Conservation (phyloP, 30 jellyfish, hydroid and myxozoan genomes). For the Phacellophora camtschatica region DNA sequence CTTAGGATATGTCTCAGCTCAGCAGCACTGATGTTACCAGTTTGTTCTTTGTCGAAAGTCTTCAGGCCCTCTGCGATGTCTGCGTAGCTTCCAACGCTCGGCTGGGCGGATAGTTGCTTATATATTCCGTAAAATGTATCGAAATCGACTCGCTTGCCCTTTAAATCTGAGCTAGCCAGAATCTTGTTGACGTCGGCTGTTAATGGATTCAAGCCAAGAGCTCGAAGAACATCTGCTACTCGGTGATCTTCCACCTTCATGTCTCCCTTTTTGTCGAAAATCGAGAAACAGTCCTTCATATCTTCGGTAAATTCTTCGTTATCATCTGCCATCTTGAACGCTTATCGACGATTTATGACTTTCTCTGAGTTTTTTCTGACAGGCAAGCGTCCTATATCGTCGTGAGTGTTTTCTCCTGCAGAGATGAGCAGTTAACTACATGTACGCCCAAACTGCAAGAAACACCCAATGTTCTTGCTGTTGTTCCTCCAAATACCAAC, state of each 20-base stretch:
- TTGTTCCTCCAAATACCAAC: not conserved
- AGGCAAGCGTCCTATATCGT: no score
- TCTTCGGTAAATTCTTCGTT: slow-evolving; percentile 86
- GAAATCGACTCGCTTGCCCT: slow-evolving; percentile 84
- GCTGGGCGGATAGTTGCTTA: slow-evolving; percentile 72
- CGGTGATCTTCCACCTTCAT: slow-evolving; percentile 69
- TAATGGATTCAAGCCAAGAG: slow-evolving; percentile 91
- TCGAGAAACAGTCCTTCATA: slow-evolving; percentile 83
- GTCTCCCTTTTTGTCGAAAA: slow-evolving; percentile 93
- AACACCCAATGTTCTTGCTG: slow-evolving; percentile 14
- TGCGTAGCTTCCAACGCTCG: slow-evolving; percentile 81
- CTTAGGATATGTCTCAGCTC: slow-evolving; percentile 84
- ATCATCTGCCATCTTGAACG: slow-evolving; percentile 80
- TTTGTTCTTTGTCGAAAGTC: slow-evolving; percentile 91
- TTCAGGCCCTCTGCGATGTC: slow-evolving; percentile 94
- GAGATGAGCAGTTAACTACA: not conserved
- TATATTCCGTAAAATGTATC: slow-evolving; percentile 85
- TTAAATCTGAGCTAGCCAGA: slow-evolving; percentile 65
- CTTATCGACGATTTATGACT: no score
- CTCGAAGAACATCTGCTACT: slow-evolving; percentile 75
- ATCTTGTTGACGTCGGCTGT: slow-evolving; percentile 80
- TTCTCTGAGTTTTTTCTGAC: no score
- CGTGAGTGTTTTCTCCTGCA: no score
- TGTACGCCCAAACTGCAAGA: not conserved
- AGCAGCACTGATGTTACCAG: slow-evolving; percentile 92